Evolutionary conservation across 2,888 invertebrate genomes (phyloP), one percentile per base, ranked within the genome.

Genomic region (Drosophila parthenogenetica): DNA sequence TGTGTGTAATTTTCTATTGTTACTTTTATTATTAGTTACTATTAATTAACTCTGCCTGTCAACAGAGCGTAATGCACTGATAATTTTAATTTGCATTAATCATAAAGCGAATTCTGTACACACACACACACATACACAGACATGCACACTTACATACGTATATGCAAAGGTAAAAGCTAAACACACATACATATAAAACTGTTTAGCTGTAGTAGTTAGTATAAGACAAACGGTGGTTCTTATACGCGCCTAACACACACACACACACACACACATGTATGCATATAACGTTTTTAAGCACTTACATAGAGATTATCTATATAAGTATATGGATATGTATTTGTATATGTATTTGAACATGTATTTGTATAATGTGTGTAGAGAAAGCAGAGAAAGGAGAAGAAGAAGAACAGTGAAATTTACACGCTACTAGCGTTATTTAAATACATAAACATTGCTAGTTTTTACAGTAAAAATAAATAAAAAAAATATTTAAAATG

Each of bases 61-160:
- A 72, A 69, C 77, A 76, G 79, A 87, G 87, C 89, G 89, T 84
- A 88, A 77, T 88, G 87, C 89, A 87, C 89, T 89, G 89, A 89
- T 87, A 89, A 87, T 84, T 87, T 88, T 87, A 89, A 78, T 89
- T 86, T 81, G 63, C 54, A 67, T 74, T 60, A 29, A 22, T 25
- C 51, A 29, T 59, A 16, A 61, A 19, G 16, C 16, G 57, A 22
- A 8, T 46, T 46, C 51, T 14, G 45, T 17, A 60, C 13, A 40
- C 49, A 61, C 22, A 50, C 17, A 58, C 11, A 32, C 8, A 49
- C 5, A 62, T n/a, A 64, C 16, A 66, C 40, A 50, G 16, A 55
- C 50, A 60, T 29, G 14, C 63, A 40, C 46, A 69, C 57, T 63
- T 35, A 58, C 48, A 69, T 8, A 46, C 46, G n/a, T 48, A 63